A percentile compares a stretch with the other conserved stretches of the same genome.
phyloP scores from a whole-genome alignment of 2,888 invertebrate species.

The Cosmorhoe ocellata region DNA sequence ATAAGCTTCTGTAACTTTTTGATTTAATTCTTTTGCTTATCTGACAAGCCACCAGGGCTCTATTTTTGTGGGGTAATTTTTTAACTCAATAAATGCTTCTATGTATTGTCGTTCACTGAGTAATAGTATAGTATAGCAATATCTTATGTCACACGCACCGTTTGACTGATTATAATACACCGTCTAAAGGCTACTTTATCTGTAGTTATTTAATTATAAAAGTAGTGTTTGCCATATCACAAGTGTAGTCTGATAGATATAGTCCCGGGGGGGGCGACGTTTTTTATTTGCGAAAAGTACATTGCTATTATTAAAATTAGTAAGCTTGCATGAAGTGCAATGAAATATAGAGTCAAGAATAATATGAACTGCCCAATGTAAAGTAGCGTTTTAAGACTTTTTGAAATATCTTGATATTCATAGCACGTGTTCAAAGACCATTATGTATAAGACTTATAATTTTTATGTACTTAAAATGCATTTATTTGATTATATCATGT shows the following conservation, averaged over 20 bases:
- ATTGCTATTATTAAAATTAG: slow-evolving; percentile 23
- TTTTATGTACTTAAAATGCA: slow-evolving; percentile 50
- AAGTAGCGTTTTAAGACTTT: slow-evolving; percentile 26
- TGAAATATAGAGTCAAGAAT: slow-evolving; percentile 20
- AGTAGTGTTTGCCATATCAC: slow-evolving; percentile 36
- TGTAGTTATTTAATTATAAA: slow-evolving; percentile 29
- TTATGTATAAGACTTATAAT: slow-evolving; percentile 20
- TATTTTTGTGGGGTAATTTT: too few species aligned
- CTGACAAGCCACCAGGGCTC: too few species aligned
- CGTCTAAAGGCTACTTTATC: not conserved
- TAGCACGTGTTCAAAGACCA: slow-evolving; percentile 14
- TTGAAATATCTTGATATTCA: slow-evolving; percentile 20
- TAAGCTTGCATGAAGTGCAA: slow-evolving; percentile 32
- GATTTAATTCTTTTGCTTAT: too few species aligned
- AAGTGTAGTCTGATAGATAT: slow-evolving; percentile 24
- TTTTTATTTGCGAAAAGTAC: slow-evolving; percentile 25
- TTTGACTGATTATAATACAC: too few species aligned
- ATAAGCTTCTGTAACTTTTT: too few species aligned
- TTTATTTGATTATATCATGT: slow-evolving; percentile 37
- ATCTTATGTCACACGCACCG: too few species aligned
- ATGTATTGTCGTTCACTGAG: too few species aligned
- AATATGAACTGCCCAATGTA: slow-evolving; percentile 29
- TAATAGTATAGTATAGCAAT: too few species aligned
- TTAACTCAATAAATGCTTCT: too few species aligned
- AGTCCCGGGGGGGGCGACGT: slow-evolving; percentile 10